Percentiles rank a stretch among this genome's conserved stretches.
These are phyloP conservation scores for Callyntrura sp. DNA, from an alignment of 2,888 invertebrate genomes.

Conservation along the genomic window DNA sequence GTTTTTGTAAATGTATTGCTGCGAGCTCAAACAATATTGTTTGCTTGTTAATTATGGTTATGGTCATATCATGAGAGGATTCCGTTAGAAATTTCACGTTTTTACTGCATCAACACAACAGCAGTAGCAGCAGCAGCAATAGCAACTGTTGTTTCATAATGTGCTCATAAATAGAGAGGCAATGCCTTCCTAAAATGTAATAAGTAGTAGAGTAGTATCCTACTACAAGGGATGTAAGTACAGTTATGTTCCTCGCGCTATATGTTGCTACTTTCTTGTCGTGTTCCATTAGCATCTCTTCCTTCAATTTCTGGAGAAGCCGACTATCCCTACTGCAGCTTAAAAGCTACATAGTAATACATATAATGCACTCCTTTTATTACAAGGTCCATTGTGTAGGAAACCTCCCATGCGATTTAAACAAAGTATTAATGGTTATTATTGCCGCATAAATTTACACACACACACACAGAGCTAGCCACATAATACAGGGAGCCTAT, in stretches of 20 bases:
- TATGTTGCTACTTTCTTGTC: conserved; percentile 45
- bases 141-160: conserved; percentile 45
- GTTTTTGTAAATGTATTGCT: conserved; percentile 39
- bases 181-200: conserved; percentile 32
- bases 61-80: conserved; percentile 56
- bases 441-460: conserved; percentile 73
- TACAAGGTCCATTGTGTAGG: conserved; percentile 41
- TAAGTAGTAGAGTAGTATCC: neutral
- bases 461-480: conserved; percentile 50
- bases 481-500: conserved; percentile 7
- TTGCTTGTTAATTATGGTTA: conserved; percentile 62
- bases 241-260: neutral
- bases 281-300: conserved; percentile 63
- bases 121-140: neutral
- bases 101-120: conserved; percentile 30
- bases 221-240: neutral
- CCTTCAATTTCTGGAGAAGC: conserved; percentile 52
- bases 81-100: conserved; percentile 28
- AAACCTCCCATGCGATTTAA: conserved; percentile 73
- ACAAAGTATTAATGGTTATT: conserved; percentile 78
- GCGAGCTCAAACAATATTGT: conserved; percentile 52
- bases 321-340: neutral
- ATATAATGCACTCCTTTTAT: conserved; percentile 64
- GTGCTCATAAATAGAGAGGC: conserved; percentile 28
- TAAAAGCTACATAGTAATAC: neutral